Percentiles rank a stretch among this genome's conserved stretches.
Conservation (phyloP, 2,888 invertebrate genomes). For the Aspidiotus destructor region DNA sequence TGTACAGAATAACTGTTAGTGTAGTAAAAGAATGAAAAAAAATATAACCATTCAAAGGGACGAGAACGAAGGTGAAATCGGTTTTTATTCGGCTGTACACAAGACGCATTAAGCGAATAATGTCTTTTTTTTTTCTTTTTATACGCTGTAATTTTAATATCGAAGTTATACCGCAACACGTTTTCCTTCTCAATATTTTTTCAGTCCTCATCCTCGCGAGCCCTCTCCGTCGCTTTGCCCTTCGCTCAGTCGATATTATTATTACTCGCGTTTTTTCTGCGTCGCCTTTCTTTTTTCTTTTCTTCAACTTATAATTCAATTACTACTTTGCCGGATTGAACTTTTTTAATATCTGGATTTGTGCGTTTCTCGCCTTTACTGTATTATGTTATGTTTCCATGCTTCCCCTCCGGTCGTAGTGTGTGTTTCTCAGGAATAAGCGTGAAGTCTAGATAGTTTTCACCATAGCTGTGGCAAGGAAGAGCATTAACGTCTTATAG, state of each 20-base stretch:
- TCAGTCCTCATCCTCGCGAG: too few species aligned
- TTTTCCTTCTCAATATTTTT: constrained; percentile 11
- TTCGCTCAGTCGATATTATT: too few species aligned
- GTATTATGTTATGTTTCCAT: too few species aligned
- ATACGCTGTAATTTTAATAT: constrained; percentile 27
- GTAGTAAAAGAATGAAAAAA: background rate
- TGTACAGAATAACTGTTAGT: constrained; percentile 4
- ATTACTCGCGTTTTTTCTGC: constrained; percentile 9
- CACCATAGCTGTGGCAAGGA: too few species aligned
- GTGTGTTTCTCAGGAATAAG: too few species aligned
- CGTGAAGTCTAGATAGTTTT: too few species aligned
- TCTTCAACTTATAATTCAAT: constrained; percentile 24
- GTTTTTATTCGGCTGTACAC: constrained; percentile 22
- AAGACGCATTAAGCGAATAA: constrained; percentile 28
- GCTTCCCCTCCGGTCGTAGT: too few species aligned
- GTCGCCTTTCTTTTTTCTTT: background rate
- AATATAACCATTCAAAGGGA: background rate
- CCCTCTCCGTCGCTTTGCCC: too few species aligned
- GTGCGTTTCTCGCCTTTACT: background rate
- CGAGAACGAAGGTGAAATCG: constrained; percentile 21
- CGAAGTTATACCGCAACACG: constrained; percentile 30
- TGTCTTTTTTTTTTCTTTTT: constrained; percentile 28
- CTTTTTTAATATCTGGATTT: constrained; percentile 27
- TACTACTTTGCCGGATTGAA: constrained; percentile 25
- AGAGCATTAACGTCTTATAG: too few species aligned